phyloP scores from a whole-genome alignment of 2,113 vertebrate genomes.

The Pseudopipra pipra region DNA sequence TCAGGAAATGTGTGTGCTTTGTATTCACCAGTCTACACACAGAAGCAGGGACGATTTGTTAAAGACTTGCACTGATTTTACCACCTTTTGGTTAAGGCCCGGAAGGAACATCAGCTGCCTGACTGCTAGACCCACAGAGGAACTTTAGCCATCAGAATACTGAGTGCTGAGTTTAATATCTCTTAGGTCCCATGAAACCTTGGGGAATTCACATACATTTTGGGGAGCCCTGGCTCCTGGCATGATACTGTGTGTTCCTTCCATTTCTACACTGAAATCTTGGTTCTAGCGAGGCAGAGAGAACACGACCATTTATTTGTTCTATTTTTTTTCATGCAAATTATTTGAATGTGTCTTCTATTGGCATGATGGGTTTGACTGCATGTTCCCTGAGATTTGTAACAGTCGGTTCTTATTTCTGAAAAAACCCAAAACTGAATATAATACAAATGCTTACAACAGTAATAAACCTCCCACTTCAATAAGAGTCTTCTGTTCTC shows the following conservation, averaged over 20 bases:
- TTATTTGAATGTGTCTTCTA: not conserved
- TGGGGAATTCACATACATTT: not conserved
- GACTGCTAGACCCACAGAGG: not conserved
- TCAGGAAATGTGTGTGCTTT: not conserved
- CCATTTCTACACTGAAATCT: not conserved
- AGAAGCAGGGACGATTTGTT: not conserved
- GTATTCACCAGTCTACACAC: accelerated
- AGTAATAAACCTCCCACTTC: not conserved
- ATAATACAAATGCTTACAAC: not conserved
- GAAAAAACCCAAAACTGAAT: not conserved
- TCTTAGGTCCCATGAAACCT: not conserved
- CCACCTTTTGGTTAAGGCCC: not conserved
- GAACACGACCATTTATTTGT: not conserved
- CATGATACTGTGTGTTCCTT: not conserved
- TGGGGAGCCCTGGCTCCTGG: not conserved
- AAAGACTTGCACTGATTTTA: not conserved
- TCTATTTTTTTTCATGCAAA: not conserved
- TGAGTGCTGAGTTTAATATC: not conserved
- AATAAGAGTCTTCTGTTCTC: not conserved
- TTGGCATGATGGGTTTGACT: not conserved
- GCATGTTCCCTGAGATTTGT: not conserved
- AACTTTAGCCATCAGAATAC: not conserved
- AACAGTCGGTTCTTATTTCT: not conserved
- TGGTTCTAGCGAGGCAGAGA: not conserved
- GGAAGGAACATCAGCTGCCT: not conserved